Evolutionary conservation across 2,113 vertebrate genomes (phyloP).

Genomic region (Lophotis ruficrista): DNA sequence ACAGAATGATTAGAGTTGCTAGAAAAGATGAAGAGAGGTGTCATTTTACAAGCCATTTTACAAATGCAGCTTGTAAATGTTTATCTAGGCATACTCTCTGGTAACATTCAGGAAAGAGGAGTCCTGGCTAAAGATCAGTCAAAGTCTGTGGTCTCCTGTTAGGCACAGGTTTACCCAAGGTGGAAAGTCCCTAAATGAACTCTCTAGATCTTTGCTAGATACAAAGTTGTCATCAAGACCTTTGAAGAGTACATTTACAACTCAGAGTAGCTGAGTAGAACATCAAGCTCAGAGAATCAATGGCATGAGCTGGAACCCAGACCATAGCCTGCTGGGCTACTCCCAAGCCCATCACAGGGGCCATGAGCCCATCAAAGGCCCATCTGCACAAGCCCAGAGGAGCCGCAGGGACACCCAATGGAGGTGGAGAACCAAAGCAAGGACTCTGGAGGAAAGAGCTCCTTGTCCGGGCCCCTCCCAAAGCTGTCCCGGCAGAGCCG

Average conservation of each 20-base stretch:
- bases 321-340: background rate
- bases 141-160: background rate
- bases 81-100: background rate
- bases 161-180: background rate
- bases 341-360: no score
- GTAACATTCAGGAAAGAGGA: background rate
- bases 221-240: background rate
- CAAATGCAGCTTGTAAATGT: background rate
- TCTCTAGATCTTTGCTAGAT: background rate
- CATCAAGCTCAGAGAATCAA: background rate
- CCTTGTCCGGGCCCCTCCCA: background rate
- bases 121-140: background rate
- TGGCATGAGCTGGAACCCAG: background rate
- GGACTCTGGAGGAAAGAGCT: rapidly evolving
- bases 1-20: background rate
- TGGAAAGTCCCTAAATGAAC: background rate
- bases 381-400: no score
- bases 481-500: background rate
- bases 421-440: background rate
- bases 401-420: background rate
- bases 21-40: background rate
- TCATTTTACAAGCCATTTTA: background rate
- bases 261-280: no score
- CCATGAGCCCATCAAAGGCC: background rate
- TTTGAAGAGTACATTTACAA: background rate